Base-by-base conservation (phyloP, 1,140 invertebrate genomes). In the Bombus ignitus region DNA sequence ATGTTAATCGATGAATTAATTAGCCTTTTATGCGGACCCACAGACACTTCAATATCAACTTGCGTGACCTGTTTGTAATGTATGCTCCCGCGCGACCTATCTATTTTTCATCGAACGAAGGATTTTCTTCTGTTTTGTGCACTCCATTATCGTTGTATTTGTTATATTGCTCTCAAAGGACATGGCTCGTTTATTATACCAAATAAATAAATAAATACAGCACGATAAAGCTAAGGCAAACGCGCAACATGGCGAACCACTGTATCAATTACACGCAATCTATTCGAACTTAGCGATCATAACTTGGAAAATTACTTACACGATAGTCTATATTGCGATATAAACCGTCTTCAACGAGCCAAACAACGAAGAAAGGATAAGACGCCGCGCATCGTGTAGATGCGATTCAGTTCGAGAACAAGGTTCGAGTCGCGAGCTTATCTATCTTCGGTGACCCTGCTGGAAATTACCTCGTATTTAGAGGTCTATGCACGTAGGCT, bases 241-340 rank as follows among this genome's bases (percentile, higher is more conserved):
- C 59, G 4, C 10, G 28, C 28, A 12, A 62, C 59, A 28, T 62
- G 2, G 18, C 1, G 1, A 53, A 22, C 18, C 18, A 53, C 18
- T 22, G 47, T 53, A 22, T 53, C 59, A n/a, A 62, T 62, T n/a
- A n/a, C 28, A 0, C 12, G 3, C 12, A 1, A 62, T n/a, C 28
- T n/a, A n/a, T n/a, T 13, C 10, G 13, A 37, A 44, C 18, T 12
- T 28, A 18, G 35, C 8, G 13, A 42, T 57, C 47, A 18, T 72
- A 42, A 59, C 25, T 71, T 32, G 18, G 13, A 42, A 72, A 81
- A 72, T 81, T 71, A 53, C 65, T 79, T 47, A 28, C n/a, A 37
- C 28, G 39, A 22, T 12, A 15, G 96, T 91, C 88, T 96, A 96
- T 97, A 92, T 37, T 32, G 35, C 13, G 28, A 18, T 28, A 28